Evolutionary conservation across 2,113 vertebrate species (phyloP).

Genomic region (Podilymbus podiceps): DNA sequence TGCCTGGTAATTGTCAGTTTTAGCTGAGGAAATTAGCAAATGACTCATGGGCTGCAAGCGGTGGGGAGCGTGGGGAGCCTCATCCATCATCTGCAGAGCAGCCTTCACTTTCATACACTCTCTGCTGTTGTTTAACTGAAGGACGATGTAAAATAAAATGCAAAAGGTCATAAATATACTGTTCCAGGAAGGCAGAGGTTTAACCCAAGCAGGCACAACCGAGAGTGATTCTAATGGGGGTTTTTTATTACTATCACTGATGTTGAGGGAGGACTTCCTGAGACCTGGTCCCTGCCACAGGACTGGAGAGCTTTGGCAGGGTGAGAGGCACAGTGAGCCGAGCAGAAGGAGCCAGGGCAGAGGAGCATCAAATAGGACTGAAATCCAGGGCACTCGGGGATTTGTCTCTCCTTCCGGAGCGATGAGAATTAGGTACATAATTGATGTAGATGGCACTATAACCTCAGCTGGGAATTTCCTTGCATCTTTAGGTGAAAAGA

Average conservation of each 20-base stretch:
- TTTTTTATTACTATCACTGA: background rate
- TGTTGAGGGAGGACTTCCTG: background rate
- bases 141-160: background rate
- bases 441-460: background rate
- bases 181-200: background rate
- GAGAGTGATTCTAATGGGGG: background rate
- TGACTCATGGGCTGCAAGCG: background rate
- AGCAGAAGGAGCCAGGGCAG: background rate
- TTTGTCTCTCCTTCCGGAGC: background rate
- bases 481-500: background rate
- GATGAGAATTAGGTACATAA: background rate
- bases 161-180: constrained; percentile 3
- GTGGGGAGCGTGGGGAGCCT: background rate
- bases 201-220: background rate
- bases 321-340: accelerated
- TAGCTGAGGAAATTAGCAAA: constrained; percentile 36
- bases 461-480: background rate
- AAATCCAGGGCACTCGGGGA: background rate
- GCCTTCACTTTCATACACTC: background rate
- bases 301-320: background rate
- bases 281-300: background rate
- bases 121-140: background rate
- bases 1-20: constrained; percentile 9
- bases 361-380: background rate
- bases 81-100: constrained; percentile 20